Base-by-base conservation (phyloP, 2,888 invertebrate species). In the Lucinisca nassula region DNA sequence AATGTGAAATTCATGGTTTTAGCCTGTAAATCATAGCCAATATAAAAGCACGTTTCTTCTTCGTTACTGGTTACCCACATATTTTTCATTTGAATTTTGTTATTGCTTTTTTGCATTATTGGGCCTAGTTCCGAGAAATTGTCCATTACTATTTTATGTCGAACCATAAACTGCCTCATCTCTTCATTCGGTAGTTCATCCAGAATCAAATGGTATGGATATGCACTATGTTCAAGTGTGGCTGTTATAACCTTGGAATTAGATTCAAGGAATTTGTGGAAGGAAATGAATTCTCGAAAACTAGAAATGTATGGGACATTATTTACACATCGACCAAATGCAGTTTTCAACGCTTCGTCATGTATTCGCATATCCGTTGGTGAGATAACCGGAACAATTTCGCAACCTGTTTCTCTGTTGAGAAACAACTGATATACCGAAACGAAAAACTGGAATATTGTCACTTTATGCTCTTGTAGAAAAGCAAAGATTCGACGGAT, bases 101-200 rank as follows among this genome's bases (percentile, higher is more conserved):
- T 10, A 24, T 61, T 14, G 27, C 10, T 30, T 24, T 61, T n/a
- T 14, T 10, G 17, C 61, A 30, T 24, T 27, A 27, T 24, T 6
- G 24, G 6, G 12, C 27, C 24, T 8, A 61, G 6, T 1, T 61
- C 49, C 4, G 75, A 32, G 6, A 76, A 14, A 17, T 76, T 40
- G n/a, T 76, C 75, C 32, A 76, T 49, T 8, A 32, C 12, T 17
- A 76, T n/a, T 21, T 21, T 30, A 51, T 76, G 75, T 76, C 75
- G 45, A 12, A 27, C 32, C 14, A 76, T 32, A 51, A 32, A 2
- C 12, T 76, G 51, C 51, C 51, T 2, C 21, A 76, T 21, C 14
- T 51, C 21, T 10, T 76, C 51, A 6, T 40, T 14, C 17, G n/a
- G 38, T 8, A 76, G 27, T 30, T 76, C 32, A 14, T 76, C 17